Evolutionary conservation across 2,113 vertebrate species (phyloP).

Genomic region (Sinocyclocheilus anshuiensis): DNA sequence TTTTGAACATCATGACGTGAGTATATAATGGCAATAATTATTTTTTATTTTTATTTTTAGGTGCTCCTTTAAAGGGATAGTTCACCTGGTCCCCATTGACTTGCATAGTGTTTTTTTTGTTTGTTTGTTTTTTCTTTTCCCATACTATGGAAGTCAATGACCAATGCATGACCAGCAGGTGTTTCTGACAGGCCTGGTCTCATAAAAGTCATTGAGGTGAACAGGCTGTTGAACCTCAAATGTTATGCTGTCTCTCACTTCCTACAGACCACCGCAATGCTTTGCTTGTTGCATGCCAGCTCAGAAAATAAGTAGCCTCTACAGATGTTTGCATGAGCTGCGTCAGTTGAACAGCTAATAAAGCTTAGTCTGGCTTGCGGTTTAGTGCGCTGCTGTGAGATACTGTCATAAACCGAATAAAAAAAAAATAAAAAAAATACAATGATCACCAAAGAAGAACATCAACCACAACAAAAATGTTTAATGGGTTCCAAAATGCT

Average conservation of each 20-base stretch:
- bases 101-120: too few relatives aligned
- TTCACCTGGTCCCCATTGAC: too few relatives aligned
- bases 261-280: slow-evolving; percentile 4
- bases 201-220: background rate
- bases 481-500: background rate
- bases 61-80: too few relatives aligned
- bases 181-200: background rate
- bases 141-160: too few relatives aligned
- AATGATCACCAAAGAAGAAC: background rate
- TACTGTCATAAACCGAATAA: background rate
- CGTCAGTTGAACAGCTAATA: background rate
- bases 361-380: background rate
- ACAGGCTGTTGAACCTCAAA: background rate
- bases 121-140: too few relatives aligned
- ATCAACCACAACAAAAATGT: background rate
- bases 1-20: too few relatives aligned
- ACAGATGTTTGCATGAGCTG: background rate
- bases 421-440: background rate
- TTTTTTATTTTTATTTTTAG: too few relatives aligned
- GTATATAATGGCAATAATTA: too few relatives aligned
- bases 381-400: background rate
- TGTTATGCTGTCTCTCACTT: slow-evolving; percentile 23
- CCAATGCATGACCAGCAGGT: background rate
- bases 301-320: background rate
- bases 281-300: background rate